Evolutionary conservation across 2,797 vertebrate genomes (phyloP).

Genomic region (Ctenosaura bakeri): DNA sequence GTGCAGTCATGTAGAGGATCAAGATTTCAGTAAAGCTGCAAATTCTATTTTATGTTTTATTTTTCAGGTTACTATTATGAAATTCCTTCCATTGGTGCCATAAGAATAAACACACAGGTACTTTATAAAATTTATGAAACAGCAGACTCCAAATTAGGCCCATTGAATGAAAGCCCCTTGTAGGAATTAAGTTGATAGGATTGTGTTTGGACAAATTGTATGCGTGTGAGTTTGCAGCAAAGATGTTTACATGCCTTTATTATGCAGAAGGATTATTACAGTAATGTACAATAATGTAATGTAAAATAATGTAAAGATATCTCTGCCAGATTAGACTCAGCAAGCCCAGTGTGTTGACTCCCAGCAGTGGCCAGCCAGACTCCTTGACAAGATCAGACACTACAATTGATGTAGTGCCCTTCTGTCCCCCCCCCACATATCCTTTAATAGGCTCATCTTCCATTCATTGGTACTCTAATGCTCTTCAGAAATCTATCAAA

Average conservation of each 20-base stretch:
- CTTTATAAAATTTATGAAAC: background rate
- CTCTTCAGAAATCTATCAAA: background rate
- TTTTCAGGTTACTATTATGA: constrained; percentile 97
- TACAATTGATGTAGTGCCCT: background rate
- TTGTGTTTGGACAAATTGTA: background rate
- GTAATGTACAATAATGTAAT: too few relatives aligned
- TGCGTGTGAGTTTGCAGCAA: background rate
- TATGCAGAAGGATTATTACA: background rate
- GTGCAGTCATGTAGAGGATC: background rate
- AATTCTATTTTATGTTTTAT: constrained; percentile 46
- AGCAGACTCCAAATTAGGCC: background rate
- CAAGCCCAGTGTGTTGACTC: background rate
- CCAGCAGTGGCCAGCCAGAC: background rate
- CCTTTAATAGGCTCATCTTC: background rate
- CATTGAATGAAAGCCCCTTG: background rate
- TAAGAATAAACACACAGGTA: constrained; percentile 92
- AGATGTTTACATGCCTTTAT: background rate
- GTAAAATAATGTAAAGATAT: background rate
- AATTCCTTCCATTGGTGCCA: constrained; percentile 98
- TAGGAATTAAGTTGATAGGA: background rate
- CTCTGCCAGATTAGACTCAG: background rate
- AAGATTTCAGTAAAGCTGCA: background rate
- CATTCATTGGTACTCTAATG: background rate
- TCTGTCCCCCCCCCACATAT: background rate
- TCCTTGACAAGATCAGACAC: background rate